Evolutionary conservation across 2,888 invertebrate genomes (phyloP), one percentile per base, ranked within the genome.

Genomic region (Drosophila rubida): DNA sequence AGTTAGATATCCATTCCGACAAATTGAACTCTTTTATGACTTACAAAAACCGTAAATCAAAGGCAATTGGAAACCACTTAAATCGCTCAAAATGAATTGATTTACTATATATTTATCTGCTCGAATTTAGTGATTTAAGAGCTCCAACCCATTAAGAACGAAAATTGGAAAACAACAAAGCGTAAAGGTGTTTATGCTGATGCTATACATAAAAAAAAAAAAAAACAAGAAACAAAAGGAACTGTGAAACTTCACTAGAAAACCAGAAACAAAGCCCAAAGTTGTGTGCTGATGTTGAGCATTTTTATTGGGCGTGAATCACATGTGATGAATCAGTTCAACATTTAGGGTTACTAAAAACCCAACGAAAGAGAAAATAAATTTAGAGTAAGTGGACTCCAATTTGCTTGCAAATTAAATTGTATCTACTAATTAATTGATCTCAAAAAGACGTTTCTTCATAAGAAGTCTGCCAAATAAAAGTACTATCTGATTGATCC

Each of bases 81-180:
- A 59, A 32, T n/a, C 19, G 5, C 11, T 35, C 11, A 25, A 41
- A 48, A 30, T 30, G 0, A 35, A 55, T 14, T 49, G 19, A 49
- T 49, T 44, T 44, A 57, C 11, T 41, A 2, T 35, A 44, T 63
- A 44, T 63, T 27, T 23, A 44, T 42, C 57, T 57, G 11, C 7
- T 49, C 23, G 19, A 51, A 4, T 60, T 45, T 51, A 6, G 19
- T 51, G 49, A 63, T 57, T 63, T 37, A 50, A 50, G 49, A 57
- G 44, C 30, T 30, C n/a, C 0, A 44, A 13, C 27, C 30, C 30
- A 46, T 54, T 54, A 46, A 61, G 32, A 39, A 7, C 13, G 11
- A 14, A 27, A 37, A 45, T 13, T 35, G 4, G 22, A 22, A 53
- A 45, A 30, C 22, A 54, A 44, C 51, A 45, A 48, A 32, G 42